A percentile compares a stretch with the other conserved stretches of the same genome.
Evolutionary conservation across 1,140 invertebrate species (phyloP).

Genomic region (Conus ventricosus): DNA sequence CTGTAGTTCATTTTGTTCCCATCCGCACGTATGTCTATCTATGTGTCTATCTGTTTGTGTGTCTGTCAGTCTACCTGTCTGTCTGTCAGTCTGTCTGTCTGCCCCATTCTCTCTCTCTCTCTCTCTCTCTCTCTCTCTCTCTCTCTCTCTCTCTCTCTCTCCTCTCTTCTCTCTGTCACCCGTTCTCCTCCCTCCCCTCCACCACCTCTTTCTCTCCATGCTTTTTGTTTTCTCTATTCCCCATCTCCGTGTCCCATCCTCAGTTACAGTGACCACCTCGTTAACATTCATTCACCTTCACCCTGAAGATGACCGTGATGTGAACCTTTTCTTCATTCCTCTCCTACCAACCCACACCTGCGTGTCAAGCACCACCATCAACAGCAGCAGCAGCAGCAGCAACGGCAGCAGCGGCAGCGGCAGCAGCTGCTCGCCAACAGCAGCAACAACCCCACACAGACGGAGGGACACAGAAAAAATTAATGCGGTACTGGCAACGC

Average conservation of each 20-base stretch:
- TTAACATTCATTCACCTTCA: too few relatives aligned
- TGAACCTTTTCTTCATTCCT: background rate
- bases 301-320: too few relatives aligned
- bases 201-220: background rate
- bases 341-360: background rate
- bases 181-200: background rate
- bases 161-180: background rate
- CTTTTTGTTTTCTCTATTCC: background rate
- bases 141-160: too few relatives aligned
- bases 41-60: too few relatives aligned
- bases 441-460: background rate
- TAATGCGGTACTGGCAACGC: background rate
- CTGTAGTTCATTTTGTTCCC: too few relatives aligned
- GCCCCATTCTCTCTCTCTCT: too few relatives aligned
- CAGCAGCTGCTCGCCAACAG: background rate
- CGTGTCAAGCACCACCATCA: background rate
- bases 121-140: too few relatives aligned
- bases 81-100: too few relatives aligned
- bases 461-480: background rate
- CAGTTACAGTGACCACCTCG: too few relatives aligned
- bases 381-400: background rate
- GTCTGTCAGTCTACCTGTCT: too few relatives aligned
- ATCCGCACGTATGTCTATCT: too few relatives aligned
- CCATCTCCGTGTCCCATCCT: background rate
- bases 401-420: background rate